phyloP scores from a whole-genome alignment of 2,113 vertebrate species.

The Maccullochella peelii region DNA sequence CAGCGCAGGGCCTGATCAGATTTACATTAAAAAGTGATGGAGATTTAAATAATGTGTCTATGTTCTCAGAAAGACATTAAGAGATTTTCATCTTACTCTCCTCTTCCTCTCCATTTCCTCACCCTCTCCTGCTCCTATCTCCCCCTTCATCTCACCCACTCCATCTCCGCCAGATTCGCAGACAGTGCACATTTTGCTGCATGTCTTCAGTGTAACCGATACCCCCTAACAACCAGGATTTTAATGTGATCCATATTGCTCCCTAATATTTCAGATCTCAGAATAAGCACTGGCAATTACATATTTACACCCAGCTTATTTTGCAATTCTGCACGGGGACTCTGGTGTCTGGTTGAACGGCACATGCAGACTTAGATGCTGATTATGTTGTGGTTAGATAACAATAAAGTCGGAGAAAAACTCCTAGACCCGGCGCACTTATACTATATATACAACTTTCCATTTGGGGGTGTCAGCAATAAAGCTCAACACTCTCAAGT shows the following conservation, averaged over 20 bases:
- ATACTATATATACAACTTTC: slow-evolving; percentile 74
- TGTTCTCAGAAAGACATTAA: slow-evolving; percentile 92
- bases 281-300: slow-evolving; percentile 86
- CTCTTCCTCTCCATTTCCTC: slow-evolving; percentile 79
- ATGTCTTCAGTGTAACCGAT: slow-evolving; percentile 88
- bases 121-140: slow-evolving; percentile 83
- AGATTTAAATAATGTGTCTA: slow-evolving; percentile 94
- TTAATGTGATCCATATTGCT: slow-evolving; percentile 85
- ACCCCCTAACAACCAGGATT: slow-evolving; percentile 83
- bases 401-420: slow-evolving; percentile 77
- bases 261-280: slow-evolving; percentile 84
- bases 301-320: slow-evolving; percentile 86
- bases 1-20: slow-evolving; percentile 91
- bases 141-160: slow-evolving; percentile 89
- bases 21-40: slow-evolving; percentile 94
- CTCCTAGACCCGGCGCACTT: slow-evolving; percentile 62
- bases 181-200: slow-evolving; percentile 91
- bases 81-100: slow-evolving; percentile 87
- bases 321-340: slow-evolving; percentile 81
- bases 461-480: slow-evolving; percentile 80
- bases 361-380: slow-evolving; percentile 72
- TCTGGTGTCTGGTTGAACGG: slow-evolving; percentile 68
- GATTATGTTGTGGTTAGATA: slow-evolving; percentile 80
- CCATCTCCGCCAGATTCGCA: slow-evolving; percentile 88
- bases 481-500: slow-evolving; percentile 66